These are phyloP conservation scores for Buceros bicornis DNA, from an alignment of 2,797 vertebrate genomes.

Conservation along the genomic window DNA sequence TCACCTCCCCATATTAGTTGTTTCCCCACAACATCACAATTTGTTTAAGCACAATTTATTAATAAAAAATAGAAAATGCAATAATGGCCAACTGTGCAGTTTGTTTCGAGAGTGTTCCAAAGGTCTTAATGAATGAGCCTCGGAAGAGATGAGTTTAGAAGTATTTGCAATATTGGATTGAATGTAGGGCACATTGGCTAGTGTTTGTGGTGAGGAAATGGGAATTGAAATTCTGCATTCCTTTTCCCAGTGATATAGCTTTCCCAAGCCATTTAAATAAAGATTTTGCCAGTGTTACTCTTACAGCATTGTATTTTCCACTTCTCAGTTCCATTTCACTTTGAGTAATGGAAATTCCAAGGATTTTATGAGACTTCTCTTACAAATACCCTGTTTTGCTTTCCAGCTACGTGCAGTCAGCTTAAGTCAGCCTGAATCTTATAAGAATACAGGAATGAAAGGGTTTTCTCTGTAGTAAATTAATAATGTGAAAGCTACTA, in stretches of 20 bases:
- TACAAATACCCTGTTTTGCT: background rate
- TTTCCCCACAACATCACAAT: background rate
- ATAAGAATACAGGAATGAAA: background rate
- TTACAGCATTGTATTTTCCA: background rate
- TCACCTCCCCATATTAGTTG: too few species aligned
- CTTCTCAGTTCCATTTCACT: background rate
- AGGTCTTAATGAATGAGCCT: background rate
- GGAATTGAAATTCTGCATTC: background rate
- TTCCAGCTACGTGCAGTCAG: background rate
- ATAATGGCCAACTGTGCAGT: background rate
- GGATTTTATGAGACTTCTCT: background rate
- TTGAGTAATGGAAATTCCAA: background rate
- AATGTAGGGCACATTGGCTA: background rate
- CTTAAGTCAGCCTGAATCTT: background rate
- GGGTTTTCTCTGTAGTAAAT: conserved; percentile 14
- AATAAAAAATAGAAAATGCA: background rate
- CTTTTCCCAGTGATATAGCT: background rate
- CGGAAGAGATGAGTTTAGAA: background rate
- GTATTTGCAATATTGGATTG: background rate
- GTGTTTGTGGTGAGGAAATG: background rate
- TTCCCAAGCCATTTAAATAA: background rate
- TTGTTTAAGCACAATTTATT: background rate
- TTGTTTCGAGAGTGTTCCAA: background rate
- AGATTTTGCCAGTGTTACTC: background rate
- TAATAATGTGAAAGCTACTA: background rate